Base-by-base conservation (phyloP, 2,888 invertebrate genomes). In the Sinodicranocentrus sp. region DNA sequence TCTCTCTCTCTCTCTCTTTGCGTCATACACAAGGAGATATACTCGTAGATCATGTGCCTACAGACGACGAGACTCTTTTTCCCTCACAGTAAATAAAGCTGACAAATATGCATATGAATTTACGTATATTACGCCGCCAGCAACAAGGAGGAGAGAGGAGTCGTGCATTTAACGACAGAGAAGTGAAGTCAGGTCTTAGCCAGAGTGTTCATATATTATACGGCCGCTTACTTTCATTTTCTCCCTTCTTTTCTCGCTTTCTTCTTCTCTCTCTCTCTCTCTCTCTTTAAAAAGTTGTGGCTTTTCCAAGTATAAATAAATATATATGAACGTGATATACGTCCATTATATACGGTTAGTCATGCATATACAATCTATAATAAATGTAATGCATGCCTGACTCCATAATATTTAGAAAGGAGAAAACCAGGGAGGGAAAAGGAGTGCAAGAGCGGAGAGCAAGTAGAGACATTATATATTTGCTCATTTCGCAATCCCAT, bases 401-500 rank as follows among this genome's bases (percentile, higher is more conserved):
- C n/a, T n/a, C n/a, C n/a, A n/a, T n/a, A n/a, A n/a, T n/a, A n/a
- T n/a, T n/a, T 39, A 5, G 39, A 39, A 39, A 39, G 39, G 13
- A 39, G 39, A 13, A 39, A 39, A 39, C 13, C 6, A 39, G 39
- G 39, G 39, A 33, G 65, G 13, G 39, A 6, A 5, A 71, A 54
- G n/a, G 19, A 0, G 70, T 21, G 33, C 28, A 33, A n/a, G n/a
- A n/a, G n/a, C n/a, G n/a, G n/a, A n/a, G n/a, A n/a, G n/a, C n/a
- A n/a, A n/a, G n/a, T n/a, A 25, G 59, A 26, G 68, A 71, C 52
- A 54, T 52, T 70, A 33, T 71, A 71, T 19, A 71, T 71, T 19
- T 54, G 71, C 54, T 71, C 54, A 54, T 71, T 71, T 71, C 54
- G 54, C 71, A 54, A 71, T 71, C 71, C 71, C 59, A 72, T 72